A percentile compares a stretch with the other conserved stretches of the same genome.
These are phyloP conservation scores for Anolis sagrei DNA, from an alignment of 2,113 vertebrate species.

Conservation along the genomic window DNA sequence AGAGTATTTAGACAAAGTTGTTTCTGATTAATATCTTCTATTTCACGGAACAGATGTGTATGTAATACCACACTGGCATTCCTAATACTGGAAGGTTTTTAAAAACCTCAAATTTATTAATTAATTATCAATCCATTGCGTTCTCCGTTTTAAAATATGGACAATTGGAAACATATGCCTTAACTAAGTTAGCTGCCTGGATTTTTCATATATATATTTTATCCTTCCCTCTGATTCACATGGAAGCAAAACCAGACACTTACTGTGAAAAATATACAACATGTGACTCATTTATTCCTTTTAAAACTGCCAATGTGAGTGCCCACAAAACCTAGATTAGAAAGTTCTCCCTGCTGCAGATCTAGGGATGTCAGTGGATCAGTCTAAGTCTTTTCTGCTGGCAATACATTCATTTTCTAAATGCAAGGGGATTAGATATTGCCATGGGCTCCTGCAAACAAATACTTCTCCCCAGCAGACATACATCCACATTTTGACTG, in stretches of 20 bases:
- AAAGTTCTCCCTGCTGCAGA: background rate
- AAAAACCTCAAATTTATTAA: background rate
- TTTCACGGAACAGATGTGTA: background rate
- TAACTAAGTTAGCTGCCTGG: background rate
- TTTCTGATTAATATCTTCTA: background rate
- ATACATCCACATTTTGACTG: background rate
- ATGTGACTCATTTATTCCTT: slow-evolving; percentile 9
- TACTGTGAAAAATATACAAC: background rate
- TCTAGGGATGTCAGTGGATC: background rate
- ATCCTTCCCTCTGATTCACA: background rate
- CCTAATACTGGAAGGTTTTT: background rate
- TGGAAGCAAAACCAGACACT: background rate
- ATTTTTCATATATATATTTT: background rate
- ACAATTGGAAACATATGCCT: background rate
- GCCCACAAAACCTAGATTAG: background rate
- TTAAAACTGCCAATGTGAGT: slow-evolving; percentile 8
- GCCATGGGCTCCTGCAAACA: background rate
- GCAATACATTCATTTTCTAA: background rate
- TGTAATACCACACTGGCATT: background rate
- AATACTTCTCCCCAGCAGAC: background rate
- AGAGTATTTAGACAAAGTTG: too few relatives aligned
- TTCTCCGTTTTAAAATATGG: background rate
- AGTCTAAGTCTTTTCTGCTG: background rate
- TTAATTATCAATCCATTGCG: background rate
- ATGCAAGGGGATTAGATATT: background rate